Evolutionary conservation across 35 echinoderm and acorn worm species (phyloP), one percentile per base, ranked within the genome.

Genomic region (Apostichopus californicus): DNA sequence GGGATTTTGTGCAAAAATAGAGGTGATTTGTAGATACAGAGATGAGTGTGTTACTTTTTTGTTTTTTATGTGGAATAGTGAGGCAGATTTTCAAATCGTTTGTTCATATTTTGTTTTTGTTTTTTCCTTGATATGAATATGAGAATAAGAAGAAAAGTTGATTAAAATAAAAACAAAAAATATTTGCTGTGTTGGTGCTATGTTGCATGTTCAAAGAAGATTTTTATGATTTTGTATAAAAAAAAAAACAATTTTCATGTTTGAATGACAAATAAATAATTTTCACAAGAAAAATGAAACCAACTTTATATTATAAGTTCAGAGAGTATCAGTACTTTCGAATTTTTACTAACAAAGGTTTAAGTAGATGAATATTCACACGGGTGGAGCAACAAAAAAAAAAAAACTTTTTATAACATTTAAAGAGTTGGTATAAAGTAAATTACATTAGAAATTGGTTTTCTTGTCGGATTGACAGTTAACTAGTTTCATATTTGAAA

Each of bases 171-270:
- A n/a, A n/a, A 12, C 15, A 15, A 60, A 85, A 85, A 21, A 85
- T 60, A 59, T 85, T 85, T 85, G 81, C 81, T 58, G 81, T 85
- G 81, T 85, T 85, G 81, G 81, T 85, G 81, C 81, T 85, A 85
- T 85, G 81, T 85, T 85, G 81, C 55, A 60, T 75, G 71, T 75
- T 75, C 14, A 75, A 75, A 22, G n/a, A 75, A 75, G 17, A 20
- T n/a, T 75, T 75, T 75, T 75, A 75, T 75, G 71, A 75, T 20
- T 75, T 75, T 75, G 14, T 75, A 18, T 75, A 18, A 18, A 18
- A 75, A 7, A 7, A 7, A 75, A n/a, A 75, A 20, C n/a, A 18
- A 7, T 75, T 75, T 75, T n/a, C 71, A 20, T 75, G 17, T 20
- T 75, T 18, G n/a, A 20, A 61, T 75, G 21, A 75, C 14, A 75